Evolutionary conservation across 2,888 invertebrate genomes (phyloP).

Genomic region (Aleiodes leptofemur): DNA sequence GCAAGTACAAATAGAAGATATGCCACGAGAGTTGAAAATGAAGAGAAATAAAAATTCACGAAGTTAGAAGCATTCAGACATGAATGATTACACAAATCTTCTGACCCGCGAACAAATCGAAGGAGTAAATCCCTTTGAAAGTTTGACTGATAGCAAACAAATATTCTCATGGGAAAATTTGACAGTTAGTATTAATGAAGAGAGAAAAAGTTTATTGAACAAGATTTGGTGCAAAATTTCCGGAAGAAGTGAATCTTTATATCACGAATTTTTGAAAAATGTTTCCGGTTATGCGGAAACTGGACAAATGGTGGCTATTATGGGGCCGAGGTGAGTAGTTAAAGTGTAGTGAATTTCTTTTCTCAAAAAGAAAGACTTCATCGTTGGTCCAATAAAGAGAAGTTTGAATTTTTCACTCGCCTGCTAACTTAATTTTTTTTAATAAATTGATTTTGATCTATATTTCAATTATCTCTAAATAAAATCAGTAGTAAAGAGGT

Average conservation of each 20-base stretch:
- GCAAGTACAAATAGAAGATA: background rate
- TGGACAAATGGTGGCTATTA: slow-evolving; percentile 69
- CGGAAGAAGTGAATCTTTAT: background rate
- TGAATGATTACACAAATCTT: slow-evolving; percentile 31
- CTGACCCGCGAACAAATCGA: slow-evolving; percentile 22
- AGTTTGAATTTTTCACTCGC: too few relatives aligned
- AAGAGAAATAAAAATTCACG: slow-evolving; percentile 19
- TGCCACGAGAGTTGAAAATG: background rate
- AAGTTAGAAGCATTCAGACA: slow-evolving; percentile 13
- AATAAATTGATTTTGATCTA: too few relatives aligned
- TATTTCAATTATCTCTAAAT: too few relatives aligned
- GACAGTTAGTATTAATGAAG: slow-evolving; percentile 44
- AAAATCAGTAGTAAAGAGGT: too few relatives aligned
- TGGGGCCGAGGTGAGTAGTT: slow-evolving; percentile 71
- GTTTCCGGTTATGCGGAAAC: slow-evolving; percentile 69
- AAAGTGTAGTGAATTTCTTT: background rate
- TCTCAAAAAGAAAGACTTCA: too few relatives aligned
- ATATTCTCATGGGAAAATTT: slow-evolving; percentile 58
- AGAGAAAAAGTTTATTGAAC: slow-evolving; percentile 35
- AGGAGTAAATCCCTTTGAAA: slow-evolving; percentile 29
- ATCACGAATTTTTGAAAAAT: slow-evolving; percentile 55
- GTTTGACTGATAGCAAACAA: slow-evolving; percentile 32
- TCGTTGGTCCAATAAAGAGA: too few relatives aligned
- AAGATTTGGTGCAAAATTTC: background rate
- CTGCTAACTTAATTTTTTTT: too few relatives aligned